Evolutionary conservation across 2,797 vertebrate genomes (phyloP).

Genomic region (Gymnocypris eckloni): DNA sequence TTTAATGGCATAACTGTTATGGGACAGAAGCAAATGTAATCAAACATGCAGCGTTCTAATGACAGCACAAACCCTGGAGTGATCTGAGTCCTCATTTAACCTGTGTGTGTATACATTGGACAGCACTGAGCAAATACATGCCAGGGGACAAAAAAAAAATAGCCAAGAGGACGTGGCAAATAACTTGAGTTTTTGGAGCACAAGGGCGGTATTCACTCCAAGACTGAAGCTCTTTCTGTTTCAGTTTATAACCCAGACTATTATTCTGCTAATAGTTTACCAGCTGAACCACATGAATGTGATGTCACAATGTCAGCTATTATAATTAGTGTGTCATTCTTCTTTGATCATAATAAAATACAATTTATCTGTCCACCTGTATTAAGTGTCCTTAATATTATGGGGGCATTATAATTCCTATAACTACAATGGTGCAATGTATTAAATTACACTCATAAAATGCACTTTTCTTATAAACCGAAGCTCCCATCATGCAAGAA

Average conservation of each 20-base stretch:
- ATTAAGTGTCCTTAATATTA: background rate
- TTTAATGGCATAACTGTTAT: constrained; percentile 20
- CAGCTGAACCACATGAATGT: constrained; percentile 4
- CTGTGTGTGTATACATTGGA: constrained; percentile 33
- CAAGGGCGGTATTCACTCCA: constrained; percentile 50
- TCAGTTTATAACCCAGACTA: constrained; percentile 23
- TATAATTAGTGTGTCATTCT: constrained; percentile 11
- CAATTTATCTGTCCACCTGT: background rate
- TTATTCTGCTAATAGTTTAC: constrained; percentile 37
- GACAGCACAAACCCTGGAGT: constrained; percentile 5
- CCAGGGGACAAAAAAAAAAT: constrained; percentile 25
- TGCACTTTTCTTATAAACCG: background rate
- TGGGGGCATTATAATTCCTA: background rate
- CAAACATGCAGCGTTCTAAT: constrained; percentile 12
- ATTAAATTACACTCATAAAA: constrained; percentile 6
- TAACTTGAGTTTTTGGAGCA: constrained; percentile 42
- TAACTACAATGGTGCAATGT: background rate
- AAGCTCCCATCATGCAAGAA: background rate
- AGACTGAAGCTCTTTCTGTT: constrained; percentile 47
- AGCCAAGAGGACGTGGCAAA: constrained; percentile 46
- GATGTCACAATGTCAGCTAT: constrained; percentile 8
- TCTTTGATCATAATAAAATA: background rate
- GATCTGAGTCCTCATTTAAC: constrained; percentile 33
- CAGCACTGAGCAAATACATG: constrained; percentile 42
- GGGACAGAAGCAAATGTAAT: constrained; percentile 26